These are phyloP conservation scores for Tenebrosternarchus preto DNA, from an alignment of 2,113 vertebrate species.

Conservation along the genomic window DNA sequence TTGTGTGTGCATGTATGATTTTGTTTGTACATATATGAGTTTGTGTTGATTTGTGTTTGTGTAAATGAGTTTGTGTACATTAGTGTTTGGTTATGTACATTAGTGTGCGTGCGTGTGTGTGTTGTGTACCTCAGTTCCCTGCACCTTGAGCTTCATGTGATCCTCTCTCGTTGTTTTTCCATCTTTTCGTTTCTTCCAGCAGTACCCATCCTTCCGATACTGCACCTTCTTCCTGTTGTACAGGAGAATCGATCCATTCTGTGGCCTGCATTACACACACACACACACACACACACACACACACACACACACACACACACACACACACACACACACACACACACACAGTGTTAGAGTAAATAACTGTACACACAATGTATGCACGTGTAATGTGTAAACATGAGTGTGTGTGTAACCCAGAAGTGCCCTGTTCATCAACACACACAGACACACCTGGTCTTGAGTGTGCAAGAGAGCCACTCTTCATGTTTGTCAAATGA, in stretches of 20 bases:
- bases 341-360: no score
- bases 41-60: neutral
- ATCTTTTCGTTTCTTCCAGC: slow-evolving; percentile 92
- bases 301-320: no score
- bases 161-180: slow-evolving; percentile 89
- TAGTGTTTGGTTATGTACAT: neutral
- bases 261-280: slow-evolving; percentile 71
- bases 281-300: neutral
- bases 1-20: neutral
- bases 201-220: slow-evolving; percentile 88
- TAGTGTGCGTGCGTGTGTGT: slow-evolving; percentile 16
- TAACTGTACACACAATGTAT: no score
- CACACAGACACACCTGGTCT: slow-evolving; percentile 77
- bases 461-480: slow-evolving; percentile 84
- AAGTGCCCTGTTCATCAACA: no score
- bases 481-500: slow-evolving; percentile 89
- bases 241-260: slow-evolving; percentile 87
- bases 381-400: no score
- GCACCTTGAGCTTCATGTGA: slow-evolving; percentile 93
- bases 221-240: slow-evolving; percentile 93
- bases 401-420: no score
- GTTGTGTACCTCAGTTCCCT: slow-evolving; percentile 83
- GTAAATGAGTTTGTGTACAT: neutral
- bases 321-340: no score
- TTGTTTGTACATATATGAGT: neutral